These are phyloP conservation scores for Aviceda subcristata DNA, from an alignment of 2,113 vertebrate genomes.

Conservation along the genomic window DNA sequence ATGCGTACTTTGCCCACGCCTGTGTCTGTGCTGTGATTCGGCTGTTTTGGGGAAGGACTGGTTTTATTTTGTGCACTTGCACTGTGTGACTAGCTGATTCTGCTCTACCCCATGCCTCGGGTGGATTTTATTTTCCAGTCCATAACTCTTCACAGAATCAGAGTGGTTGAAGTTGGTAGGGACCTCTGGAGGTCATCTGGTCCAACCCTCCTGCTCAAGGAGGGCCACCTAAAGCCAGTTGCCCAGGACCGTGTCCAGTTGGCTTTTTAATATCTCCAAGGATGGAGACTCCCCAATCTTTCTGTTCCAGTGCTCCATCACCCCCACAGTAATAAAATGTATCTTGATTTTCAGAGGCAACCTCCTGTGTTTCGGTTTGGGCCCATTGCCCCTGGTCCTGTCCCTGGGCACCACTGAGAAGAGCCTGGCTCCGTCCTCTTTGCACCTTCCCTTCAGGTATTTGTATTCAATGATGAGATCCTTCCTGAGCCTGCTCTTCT, in stretches of 20 bases:
- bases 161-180: neutral
- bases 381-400: neutral
- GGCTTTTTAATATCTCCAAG: neutral
- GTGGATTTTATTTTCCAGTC: neutral
- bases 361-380: neutral
- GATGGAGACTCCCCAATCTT: neutral
- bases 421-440: neutral
- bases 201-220: neutral
- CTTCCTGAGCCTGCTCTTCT: neutral
- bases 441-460: neutral
- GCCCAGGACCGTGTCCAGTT: neutral
- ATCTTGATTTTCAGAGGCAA: neutral
- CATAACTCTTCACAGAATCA: neutral
- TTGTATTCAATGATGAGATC: neutral
- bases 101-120: neutral
- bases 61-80: neutral
- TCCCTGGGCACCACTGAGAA: neutral
- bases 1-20: neutral
- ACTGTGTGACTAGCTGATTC: neutral
- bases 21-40: neutral
- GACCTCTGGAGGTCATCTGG: neutral
- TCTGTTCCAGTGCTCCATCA: fast-evolving
- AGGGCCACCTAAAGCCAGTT: neutral
- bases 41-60: neutral
- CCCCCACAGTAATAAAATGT: neutral